Evolutionary conservation across 35 echinoderm and acorn worm species (phyloP), one percentile per base, ranked within the genome.

Genomic region (Chiridota heheva): DNA sequence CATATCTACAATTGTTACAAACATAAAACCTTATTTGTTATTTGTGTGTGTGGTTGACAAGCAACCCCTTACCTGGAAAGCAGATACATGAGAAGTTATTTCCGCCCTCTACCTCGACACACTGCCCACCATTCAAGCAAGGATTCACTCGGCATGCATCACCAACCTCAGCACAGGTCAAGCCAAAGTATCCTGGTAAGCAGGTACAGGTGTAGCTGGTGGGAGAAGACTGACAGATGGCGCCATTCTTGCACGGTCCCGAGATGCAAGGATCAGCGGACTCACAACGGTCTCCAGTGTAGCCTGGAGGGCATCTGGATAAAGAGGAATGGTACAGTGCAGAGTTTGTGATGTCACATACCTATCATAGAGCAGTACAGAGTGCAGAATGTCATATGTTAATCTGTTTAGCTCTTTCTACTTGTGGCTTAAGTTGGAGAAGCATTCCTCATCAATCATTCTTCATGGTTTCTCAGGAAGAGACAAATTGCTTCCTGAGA

Each of bases 221-320:
- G 43, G 44, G 25, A 5, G 49, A 8, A 2, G 75, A 44, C 13
- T 47, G 24, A 64, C 89, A 91, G 7, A 42, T 28, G 5, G 58
- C 89, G 20, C 65, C 36, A 57, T 91, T 91, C 76, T 86, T 72
- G 59, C 89, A 91, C 0, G 82, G 89, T 24, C 57, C 65, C 7
- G 38, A 38, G 17, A 30, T 81, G 31, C 89, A 91, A 36, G 83
- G 82, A 53, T 91, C 80, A 1, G 20, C 26, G 13, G 38, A 41
- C 66, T 91, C 73, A 67, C 89, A 91, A 30, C 64, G 84, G 5
- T 70, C 41, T 36, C 89, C 89, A 6, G 53, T 73, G 37, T 49
- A 86, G 26, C 80, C 65, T 8, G 94, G 83, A 17, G 94, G 88
- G 42, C 94, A 97, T 69, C 94, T 97, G 59, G 38, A 64, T 30